Evolutionary conservation across 2,113 vertebrate species (phyloP).

Genomic region (Nipponia nippon): DNA sequence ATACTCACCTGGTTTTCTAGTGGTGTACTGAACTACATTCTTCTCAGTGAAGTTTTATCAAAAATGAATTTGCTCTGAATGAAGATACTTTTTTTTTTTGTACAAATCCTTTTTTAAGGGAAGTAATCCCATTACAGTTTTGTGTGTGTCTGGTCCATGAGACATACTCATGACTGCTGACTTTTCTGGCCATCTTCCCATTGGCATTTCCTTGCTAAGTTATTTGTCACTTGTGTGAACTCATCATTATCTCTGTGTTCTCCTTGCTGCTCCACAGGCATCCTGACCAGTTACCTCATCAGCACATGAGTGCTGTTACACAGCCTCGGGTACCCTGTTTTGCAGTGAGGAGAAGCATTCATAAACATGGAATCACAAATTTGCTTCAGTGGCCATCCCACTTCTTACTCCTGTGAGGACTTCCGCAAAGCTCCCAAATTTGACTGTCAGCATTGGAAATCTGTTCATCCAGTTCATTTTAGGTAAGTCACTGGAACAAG

Average conservation of each 20-base stretch:
- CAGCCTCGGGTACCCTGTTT: fast-evolving
- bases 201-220: background rate
- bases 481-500: background rate
- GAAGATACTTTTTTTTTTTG: background rate
- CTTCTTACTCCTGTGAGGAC: background rate
- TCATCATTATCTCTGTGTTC: background rate
- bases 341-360: background rate
- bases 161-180: background rate
- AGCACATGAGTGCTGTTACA: background rate
- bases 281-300: background rate
- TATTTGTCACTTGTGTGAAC: background rate
- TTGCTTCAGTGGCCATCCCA: background rate
- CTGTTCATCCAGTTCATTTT: background rate
- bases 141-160: background rate
- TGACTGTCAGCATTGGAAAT: background rate
- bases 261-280: background rate
- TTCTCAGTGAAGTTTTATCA: background rate
- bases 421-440: background rate
- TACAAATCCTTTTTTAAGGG: background rate
- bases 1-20: background rate
- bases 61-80: background rate
- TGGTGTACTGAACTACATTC: background rate
- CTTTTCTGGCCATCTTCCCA: background rate
- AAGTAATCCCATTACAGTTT: background rate
- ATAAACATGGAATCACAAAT: background rate